These are phyloP conservation scores for Dinoponera quadriceps DNA, from an alignment of 1,140 invertebrate genomes.

Conservation along the genomic window DNA sequence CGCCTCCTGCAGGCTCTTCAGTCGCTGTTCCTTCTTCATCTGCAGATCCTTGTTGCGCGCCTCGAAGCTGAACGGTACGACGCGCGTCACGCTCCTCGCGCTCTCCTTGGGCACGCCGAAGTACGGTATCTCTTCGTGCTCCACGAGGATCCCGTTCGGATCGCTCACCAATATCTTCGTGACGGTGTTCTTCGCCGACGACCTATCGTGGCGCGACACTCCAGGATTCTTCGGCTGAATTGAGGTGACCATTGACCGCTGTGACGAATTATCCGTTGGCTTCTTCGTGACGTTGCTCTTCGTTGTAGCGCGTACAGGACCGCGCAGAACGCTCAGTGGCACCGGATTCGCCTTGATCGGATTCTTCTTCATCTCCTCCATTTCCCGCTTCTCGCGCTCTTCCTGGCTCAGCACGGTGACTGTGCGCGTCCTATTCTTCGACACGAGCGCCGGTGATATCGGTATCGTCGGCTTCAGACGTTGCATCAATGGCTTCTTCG, in stretches of 20 bases:
- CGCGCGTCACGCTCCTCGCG: slow-evolving; percentile 50
- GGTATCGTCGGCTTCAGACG: slow-evolving; percentile 80
- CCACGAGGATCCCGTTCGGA: slow-evolving; percentile 63
- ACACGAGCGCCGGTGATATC: slow-evolving; percentile 81
- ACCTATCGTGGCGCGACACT: background rate
- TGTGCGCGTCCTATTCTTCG: slow-evolving; percentile 79
- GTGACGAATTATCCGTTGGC: too few relatives aligned
- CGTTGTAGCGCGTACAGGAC: slow-evolving; percentile 63
- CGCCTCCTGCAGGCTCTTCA: slow-evolving; percentile 81
- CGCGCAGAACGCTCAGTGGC: slow-evolving; percentile 68
- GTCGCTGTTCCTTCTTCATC: slow-evolving; percentile 85
- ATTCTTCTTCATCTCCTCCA: slow-evolving; percentile 79
- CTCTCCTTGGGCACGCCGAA: slow-evolving; percentile 79
- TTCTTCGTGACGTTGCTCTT: slow-evolving; percentile 73
- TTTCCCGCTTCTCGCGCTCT: slow-evolving; percentile 78
- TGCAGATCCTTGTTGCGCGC: slow-evolving; percentile 82
- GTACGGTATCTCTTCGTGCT: slow-evolving; percentile 76
- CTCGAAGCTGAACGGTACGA: slow-evolving; percentile 86
- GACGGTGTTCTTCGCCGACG: slow-evolving; percentile 6
- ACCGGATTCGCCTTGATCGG: slow-evolving; percentile 79
- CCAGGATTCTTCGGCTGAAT: background rate
- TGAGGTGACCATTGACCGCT: background rate
- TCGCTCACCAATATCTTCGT: slow-evolving; percentile 68
- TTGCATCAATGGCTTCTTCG: slow-evolving; percentile 67
- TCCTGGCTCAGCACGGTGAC: slow-evolving; percentile 74